Evolutionary conservation across 2,888 invertebrate genomes (phyloP).

Genomic region (Andrena fulva): DNA sequence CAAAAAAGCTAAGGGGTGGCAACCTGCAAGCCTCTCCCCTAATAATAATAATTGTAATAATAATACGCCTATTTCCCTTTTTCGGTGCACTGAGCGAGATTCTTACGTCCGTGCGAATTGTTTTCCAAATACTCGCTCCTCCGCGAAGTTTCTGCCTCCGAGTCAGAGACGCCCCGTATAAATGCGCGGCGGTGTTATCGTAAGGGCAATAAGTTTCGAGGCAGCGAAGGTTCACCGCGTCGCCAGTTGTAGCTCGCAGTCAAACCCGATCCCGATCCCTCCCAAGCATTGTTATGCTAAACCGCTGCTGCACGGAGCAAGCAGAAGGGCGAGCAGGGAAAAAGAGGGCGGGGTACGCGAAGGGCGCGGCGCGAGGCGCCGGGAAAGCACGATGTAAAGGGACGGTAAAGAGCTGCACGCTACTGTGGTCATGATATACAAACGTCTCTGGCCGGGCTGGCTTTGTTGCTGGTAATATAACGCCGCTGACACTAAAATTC

Average conservation of each 20-base stretch:
- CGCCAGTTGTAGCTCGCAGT: constrained; percentile 26
- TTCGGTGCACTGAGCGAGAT: no score
- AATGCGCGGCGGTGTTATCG: background rate
- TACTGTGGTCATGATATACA: constrained; percentile 51
- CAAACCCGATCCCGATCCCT: constrained; percentile 41
- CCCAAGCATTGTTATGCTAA: constrained; percentile 61
- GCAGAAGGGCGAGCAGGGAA: constrained; percentile 21
- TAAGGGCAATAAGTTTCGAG: constrained; percentile 42
- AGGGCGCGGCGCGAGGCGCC: constrained; percentile 30
- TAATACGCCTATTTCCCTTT: no score
- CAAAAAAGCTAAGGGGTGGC: no score
- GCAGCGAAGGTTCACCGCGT: constrained; percentile 31
- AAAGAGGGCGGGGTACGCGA: constrained; percentile 17
- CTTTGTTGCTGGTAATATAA: constrained; percentile 58
- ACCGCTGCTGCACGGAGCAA: constrained; percentile 13
- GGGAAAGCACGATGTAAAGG: constrained; percentile 52
- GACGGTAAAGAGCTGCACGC: constrained; percentile 49
- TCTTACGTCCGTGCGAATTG: background rate
- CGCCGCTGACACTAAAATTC: constrained; percentile 56
- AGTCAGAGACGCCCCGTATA: background rate
- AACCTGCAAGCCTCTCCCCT: no score
- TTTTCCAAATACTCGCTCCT: background rate
- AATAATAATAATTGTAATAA: no score
- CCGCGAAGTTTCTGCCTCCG: background rate
- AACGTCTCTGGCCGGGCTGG: constrained; percentile 44